Evolutionary conservation across 2,797 vertebrate genomes (phyloP), one percentile per base, ranked within the genome.

Genomic region (Crocodylus rhombifer): DNA sequence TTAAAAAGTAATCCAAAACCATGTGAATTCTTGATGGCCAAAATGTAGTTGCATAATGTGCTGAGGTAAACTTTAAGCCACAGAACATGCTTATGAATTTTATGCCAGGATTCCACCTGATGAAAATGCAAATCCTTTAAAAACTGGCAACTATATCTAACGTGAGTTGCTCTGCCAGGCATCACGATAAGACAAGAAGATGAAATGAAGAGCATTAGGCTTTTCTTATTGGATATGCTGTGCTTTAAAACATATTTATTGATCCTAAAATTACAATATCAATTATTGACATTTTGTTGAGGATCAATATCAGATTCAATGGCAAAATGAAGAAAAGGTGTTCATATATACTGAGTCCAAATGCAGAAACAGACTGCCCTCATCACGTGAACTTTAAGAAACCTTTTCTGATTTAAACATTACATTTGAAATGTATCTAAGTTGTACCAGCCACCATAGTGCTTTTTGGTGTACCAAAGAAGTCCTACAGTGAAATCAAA

Each of bases 221-320:
- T 86, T 78, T 90, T 87, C 84, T 85, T 84, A 74, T 28, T 87
- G 89, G 73, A 85, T 91, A 91, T 65, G 55, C 74, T 95, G 88
- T 95, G 93, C 97, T 96, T 97, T 91, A 93, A 95, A 96, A 94
- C 42, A 82, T 89, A 91, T 93, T 97, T 96, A 96, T 95, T 95
- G 82, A 94, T 91, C 95, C 94, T 79, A 95, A 95, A 95, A 95
- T 92, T 95, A 95, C 92, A 96, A 95, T 95, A 91, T 94, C 87
- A 90, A 91, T 96, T 91, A 88, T 84, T 94, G 92, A 93, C 91
- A 93, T 95, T 86, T 95, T 95, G 61, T 87, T 91, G 84, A 95
- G 90, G 93, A 94, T 94, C 91, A 90, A 91, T 92, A 80, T 91
- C 14, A n/a, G 91, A 91, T 90, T 85, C 95, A 92, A 97, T 95